Percentiles rank a stretch among this genome's conserved stretches.
phyloP scores from a whole-genome alignment of 2,888 invertebrate genomes.

The Noctua pronuba region DNA sequence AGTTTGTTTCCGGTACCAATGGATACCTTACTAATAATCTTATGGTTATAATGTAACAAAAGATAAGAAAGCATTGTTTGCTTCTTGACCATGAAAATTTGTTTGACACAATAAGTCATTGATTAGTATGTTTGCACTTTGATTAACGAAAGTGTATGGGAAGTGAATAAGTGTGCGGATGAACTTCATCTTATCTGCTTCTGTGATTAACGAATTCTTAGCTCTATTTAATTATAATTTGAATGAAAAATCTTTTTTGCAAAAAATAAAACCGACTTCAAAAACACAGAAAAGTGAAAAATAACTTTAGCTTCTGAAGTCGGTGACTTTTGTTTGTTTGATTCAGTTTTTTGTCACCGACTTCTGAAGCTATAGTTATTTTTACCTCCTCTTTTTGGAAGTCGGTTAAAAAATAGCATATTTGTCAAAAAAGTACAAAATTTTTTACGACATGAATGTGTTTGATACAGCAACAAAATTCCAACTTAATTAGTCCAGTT shows the following conservation, averaged over 20 bases:
- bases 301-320: no score
- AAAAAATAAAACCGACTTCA: no score
- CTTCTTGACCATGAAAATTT: slow-evolving; percentile 39
- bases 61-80: slow-evolving; percentile 27
- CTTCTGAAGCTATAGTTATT: no score
- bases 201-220: background rate
- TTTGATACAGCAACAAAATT: background rate
- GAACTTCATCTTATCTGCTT: background rate
- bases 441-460: background rate
- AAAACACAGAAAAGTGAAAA: no score
- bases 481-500: background rate
- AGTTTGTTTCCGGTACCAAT: background rate
- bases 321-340: no score
- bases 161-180: background rate
- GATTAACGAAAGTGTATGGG: slow-evolving; percentile 12
- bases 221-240: background rate
- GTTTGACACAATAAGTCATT: slow-evolving; percentile 18
- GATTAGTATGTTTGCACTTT: slow-evolving; percentile 38
- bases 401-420: background rate
- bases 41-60: background rate
- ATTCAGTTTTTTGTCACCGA: no score
- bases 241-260: no score
- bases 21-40: background rate
- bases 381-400: no score
- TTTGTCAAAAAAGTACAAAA: background rate